Evolutionary conservation across 2,797 vertebrate species (phyloP), one percentile per base, ranked within the genome.

Genomic region (Kryptolebias ocellatus): DNA sequence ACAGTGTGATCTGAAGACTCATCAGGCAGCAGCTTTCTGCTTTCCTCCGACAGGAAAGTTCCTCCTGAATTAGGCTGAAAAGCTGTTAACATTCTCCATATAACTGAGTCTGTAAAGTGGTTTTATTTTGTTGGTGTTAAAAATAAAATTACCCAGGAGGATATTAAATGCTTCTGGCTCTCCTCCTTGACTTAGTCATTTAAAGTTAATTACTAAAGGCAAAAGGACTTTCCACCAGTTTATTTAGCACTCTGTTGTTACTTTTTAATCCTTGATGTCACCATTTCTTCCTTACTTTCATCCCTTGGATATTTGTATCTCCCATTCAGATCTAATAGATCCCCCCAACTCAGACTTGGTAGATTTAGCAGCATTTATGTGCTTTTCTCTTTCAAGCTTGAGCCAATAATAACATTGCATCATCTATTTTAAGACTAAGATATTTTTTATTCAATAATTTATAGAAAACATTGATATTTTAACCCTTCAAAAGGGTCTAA

Each of bases 41-140:
- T 74, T 82, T 70, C 67, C 83, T 80, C 67, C 68, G 60, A 64
- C 61, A 59, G 64, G 64, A 61, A 74, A 83, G 79, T 66, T 76
- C 50, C 37, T 51, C 5, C 54, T 69, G 78, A 79, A 76, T 78
- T 60, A 79, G 42, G 46, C 49, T 61, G 42, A 80, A 53, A 81
- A 65, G 70, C 66, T 76, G 78, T 88, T 60, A 86, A 85, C 67
- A 81, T 89, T 91, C 76, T 67, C 75, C 67, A 77, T 83, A 76
- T 45, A 73, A 72, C 64, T 0, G 3, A 90, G 81, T 89, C 80
- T 88, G 83, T 92, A 85, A 92, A 91, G 78, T 77, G 74, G 67
- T 83, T 92, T 89, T 85, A 52, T 84, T 88, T 82, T 76, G 71
- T 69, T 79, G 69, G 31, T 89, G 69, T 85, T 84, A 87, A 80